phyloP scores from a whole-genome alignment of 1,140 invertebrate species.

The Drosophila funebris region DNA sequence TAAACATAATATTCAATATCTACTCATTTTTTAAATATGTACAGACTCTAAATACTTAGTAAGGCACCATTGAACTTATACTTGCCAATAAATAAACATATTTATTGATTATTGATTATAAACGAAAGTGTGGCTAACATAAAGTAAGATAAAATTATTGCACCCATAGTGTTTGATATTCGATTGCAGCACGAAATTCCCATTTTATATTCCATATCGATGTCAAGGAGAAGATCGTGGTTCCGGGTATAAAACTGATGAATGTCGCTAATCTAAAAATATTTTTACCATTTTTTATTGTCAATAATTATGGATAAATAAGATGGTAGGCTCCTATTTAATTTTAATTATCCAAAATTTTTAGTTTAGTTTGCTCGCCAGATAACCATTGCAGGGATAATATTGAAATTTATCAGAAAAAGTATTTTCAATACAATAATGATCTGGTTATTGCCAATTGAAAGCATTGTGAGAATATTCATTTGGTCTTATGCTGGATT shows the following conservation, averaged over 20 bases:
- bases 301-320: neutral
- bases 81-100: conserved; percentile 45
- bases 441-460: too few species aligned
- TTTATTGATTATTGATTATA: conserved; percentile 61
- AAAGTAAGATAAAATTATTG: conserved; percentile 42
- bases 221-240: conserved; percentile 76
- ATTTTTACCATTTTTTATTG: neutral
- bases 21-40: conserved; percentile 31
- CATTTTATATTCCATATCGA: conserved; percentile 84
- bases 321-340: too few species aligned
- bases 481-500: too few species aligned
- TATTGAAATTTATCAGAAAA: too few species aligned
- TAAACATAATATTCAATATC: conserved; percentile 35
- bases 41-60: conserved; percentile 69
- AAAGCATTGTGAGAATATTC: too few species aligned
- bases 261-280: conserved; percentile 80
- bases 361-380: too few species aligned
- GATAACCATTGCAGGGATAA: too few species aligned
- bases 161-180: conserved; percentile 23
- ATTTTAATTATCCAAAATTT: too few species aligned
- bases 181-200: conserved; percentile 64
- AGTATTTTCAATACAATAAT: too few species aligned
- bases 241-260: conserved; percentile 83
- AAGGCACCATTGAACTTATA: conserved; percentile 75
- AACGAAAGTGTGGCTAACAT: conserved; percentile 36